Conservation (phyloP, 1,140 invertebrate species). For the Megalopta genalis region DNA sequence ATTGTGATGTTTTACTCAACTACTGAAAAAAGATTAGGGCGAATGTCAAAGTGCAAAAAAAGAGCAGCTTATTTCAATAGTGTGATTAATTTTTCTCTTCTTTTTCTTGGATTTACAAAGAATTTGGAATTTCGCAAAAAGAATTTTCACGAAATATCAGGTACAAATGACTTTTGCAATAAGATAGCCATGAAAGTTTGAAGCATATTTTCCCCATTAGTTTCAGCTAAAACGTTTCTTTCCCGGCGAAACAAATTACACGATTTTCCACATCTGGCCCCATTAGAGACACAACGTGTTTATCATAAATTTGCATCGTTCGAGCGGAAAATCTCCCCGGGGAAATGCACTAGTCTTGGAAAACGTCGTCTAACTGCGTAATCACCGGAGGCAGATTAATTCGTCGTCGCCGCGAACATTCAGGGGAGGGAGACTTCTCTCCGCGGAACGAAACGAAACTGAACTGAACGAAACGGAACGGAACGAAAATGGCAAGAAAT, state of each 20-base stretch:
- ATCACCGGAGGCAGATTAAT: constrained; percentile 30
- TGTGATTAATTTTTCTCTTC: too few relatives aligned
- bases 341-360: background rate
- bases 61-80: too few relatives aligned
- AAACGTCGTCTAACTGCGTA: constrained; percentile 12
- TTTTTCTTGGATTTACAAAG: too few relatives aligned
- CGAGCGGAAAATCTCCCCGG: constrained; percentile 9
- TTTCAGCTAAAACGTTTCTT: background rate
- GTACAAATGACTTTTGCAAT: too few relatives aligned
- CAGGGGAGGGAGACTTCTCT: background rate
- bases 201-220: too few relatives aligned
- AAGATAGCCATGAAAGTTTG: too few relatives aligned
- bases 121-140: too few relatives aligned
- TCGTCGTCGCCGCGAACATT: constrained; percentile 9
- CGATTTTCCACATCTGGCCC: background rate
- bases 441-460: background rate
- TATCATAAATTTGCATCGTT: constrained; percentile 40
- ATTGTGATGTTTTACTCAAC: too few relatives aligned
- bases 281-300: background rate
- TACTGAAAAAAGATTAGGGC: too few relatives aligned
- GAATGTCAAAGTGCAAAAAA: too few relatives aligned
- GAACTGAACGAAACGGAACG: too few relatives aligned
- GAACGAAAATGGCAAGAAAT: constrained; percentile 20
- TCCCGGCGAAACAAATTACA: background rate
- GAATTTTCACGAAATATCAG: too few relatives aligned